Evolutionary conservation across 2,113 vertebrate genomes (phyloP), one percentile per base, ranked within the genome.

Genomic region (Cephalopterus ornatus): DNA sequence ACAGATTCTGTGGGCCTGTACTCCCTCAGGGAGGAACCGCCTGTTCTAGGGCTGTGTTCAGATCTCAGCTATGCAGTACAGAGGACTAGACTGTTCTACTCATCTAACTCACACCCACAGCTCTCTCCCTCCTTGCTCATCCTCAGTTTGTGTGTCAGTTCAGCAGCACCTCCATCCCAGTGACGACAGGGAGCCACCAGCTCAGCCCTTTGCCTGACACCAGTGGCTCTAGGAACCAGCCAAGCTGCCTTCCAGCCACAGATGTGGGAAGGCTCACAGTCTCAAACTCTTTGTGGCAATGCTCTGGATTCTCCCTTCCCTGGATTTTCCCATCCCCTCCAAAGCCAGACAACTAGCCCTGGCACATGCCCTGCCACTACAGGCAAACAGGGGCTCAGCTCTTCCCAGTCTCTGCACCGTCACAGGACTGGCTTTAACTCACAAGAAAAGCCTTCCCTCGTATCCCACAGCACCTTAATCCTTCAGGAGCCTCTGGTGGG

Each of bases 121-220:
- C 32, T 46, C 15, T 16, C 17, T 72, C 49, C 27, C 62, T 62
- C 30, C 71, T 59, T 1, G 1, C 28, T 65, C 6, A 1, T 23
- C 58, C 39, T 46, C 5, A 1, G 32, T 55, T 44, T 23, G 17
- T 39, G 49, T 26, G 33, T 65, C 82, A 50, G 9, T 44, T 63
- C 44, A 30, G 58, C 14, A 47, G 41, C 33, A 35, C 32, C 12
- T 46, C 28, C 14, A 0, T 30, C 26, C n/a, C 1, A 0, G 49
- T 26, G 5, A 20, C 10, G 28, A 50, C 44, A 84, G 22, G 3
- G 61, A 74, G 6, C 49, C 44, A 32, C 13, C 53, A 82, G 23
- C 87, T 50, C 33, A 55, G 44, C 71, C 52, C 62, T 47, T n/a
- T 39, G 18, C n/a, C 37, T 50, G 41, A 42, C 24, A 35, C 32